Conservation (phyloP, 2,113 vertebrate genomes). For the Pterophyllum scalare region DNA sequence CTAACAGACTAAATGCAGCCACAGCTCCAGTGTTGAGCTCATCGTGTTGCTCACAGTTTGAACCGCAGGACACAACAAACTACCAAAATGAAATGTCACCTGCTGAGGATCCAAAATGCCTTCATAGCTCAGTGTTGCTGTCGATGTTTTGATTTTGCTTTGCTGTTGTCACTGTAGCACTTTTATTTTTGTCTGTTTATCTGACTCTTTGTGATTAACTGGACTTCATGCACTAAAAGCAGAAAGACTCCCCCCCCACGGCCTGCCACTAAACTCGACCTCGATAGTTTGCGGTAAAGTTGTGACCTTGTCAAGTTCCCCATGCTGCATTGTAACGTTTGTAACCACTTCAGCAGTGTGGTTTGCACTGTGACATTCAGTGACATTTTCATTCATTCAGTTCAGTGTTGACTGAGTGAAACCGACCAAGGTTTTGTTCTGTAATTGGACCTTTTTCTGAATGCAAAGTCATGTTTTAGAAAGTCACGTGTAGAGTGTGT, state of each 20-base stretch:
- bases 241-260: background rate
- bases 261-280: background rate
- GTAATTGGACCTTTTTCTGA: background rate
- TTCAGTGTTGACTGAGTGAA: conserved; percentile 1
- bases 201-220: conserved; percentile 31
- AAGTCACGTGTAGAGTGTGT: background rate
- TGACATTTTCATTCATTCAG: background rate
- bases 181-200: conserved; percentile 59
- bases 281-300: background rate
- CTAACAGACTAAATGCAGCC: background rate
- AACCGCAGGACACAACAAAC: background rate
- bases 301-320: background rate
- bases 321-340: background rate
- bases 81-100: conserved; percentile 6
- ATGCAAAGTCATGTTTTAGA: background rate
- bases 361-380: conserved; percentile 8
- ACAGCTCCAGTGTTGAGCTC: background rate
- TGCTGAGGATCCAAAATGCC: background rate
- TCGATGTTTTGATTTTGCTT: conserved; percentile 31
- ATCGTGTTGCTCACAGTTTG: background rate
- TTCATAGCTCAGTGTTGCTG: background rate
- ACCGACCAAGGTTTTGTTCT: background rate
- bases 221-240: conserved; percentile 51
- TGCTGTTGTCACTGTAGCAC: conserved; percentile 60
- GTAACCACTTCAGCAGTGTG: background rate